phyloP scores from a whole-genome alignment of 1,140 invertebrate genomes.

The Drosophila pectinifera region DNA sequence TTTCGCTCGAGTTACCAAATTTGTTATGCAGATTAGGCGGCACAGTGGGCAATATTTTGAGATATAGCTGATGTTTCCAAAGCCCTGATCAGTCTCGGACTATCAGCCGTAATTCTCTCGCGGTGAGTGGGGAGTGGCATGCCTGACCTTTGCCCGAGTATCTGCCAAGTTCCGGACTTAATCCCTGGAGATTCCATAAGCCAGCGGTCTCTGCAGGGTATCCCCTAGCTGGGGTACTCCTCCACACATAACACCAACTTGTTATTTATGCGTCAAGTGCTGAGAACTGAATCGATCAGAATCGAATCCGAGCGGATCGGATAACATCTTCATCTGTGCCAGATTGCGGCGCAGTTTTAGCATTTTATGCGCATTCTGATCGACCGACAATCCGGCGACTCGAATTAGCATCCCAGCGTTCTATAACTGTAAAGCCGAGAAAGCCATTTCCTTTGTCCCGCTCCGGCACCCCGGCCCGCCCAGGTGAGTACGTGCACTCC shows the following conservation, averaged over 20 bases:
- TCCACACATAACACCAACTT: conserved; percentile 12
- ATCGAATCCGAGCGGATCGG: conserved; percentile 38
- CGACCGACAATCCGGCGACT: conserved; percentile 64
- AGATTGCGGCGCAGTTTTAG: conserved; percentile 55
- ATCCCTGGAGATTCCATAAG: too few relatives aligned
- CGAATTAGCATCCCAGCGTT: conserved; percentile 55
- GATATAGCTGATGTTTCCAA: conserved; percentile 4
- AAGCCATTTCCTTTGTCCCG: conserved; percentile 68
- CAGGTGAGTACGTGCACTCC: conserved; percentile 1
- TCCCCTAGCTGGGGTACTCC: conserved; percentile 6
- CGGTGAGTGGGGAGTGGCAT: too few relatives aligned
- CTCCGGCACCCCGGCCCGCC: background rate
- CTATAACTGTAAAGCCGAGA: conserved; percentile 70
- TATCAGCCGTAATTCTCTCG: too few relatives aligned
- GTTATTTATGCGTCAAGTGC: conserved; percentile 54
- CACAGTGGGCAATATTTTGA: conserved; percentile 8
- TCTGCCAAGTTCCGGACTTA: background rate
- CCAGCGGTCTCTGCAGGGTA: too few relatives aligned
- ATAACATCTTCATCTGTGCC: conserved; percentile 72
- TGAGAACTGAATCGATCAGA: conserved; percentile 41
- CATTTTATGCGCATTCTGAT: conserved; percentile 67
- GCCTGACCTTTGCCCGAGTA: background rate
- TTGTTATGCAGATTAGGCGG: conserved; percentile 38
- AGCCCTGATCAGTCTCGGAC: too few relatives aligned
- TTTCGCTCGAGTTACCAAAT: conserved; percentile 31